A percentile compares a stretch with the other conserved stretches of the same genome.
Evolutionary conservation across 2,113 vertebrate genomes (phyloP).

Genomic region (Forbesichthys papilliferus): DNA sequence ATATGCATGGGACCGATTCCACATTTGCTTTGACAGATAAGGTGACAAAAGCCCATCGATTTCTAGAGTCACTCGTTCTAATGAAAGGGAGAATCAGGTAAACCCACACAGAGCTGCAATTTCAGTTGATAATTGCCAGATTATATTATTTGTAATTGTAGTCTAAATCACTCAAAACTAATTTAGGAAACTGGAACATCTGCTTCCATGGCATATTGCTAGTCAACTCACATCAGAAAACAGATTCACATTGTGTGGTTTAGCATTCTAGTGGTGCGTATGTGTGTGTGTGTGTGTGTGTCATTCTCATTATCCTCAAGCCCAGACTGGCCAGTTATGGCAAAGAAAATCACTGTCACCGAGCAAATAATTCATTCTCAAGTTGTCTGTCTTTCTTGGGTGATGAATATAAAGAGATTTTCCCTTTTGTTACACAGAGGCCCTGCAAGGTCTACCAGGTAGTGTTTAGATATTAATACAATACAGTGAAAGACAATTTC

Average conservation of each 20-base stretch:
- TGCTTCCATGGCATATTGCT: slow-evolving; percentile 2
- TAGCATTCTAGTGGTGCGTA: slow-evolving; percentile 22
- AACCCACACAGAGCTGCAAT: slow-evolving; percentile 1
- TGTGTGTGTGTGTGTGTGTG: neutral
- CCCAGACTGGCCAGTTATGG: slow-evolving; percentile 11
- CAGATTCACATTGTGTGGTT: neutral
- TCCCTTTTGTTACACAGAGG: too few relatives aligned
- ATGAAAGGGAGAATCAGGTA: slow-evolving; percentile 1
- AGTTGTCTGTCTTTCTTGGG: slow-evolving; percentile 24
- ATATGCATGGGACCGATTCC: slow-evolving; percentile 44
- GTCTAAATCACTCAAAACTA: slow-evolving; percentile 13
- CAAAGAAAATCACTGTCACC: slow-evolving; percentile 29
- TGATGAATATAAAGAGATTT: slow-evolving; percentile 2
- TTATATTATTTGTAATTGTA: neutral
- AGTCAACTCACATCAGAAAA: slow-evolving; percentile 4
- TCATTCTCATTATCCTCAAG: slow-evolving; percentile 41
- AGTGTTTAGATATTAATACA: too few relatives aligned
- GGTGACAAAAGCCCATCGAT: slow-evolving; percentile 45
- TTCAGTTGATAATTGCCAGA: neutral
- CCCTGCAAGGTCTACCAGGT: too few relatives aligned
- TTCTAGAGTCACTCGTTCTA: slow-evolving; percentile 33
- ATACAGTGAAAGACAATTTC: slow-evolving; percentile 26
- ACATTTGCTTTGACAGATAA: slow-evolving; percentile 59
- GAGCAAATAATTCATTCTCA: slow-evolving; percentile 30
- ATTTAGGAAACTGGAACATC: slow-evolving; percentile 1